Conservation (phyloP, 2,888 invertebrate genomes). For the Amphimallon solstitiale region DNA sequence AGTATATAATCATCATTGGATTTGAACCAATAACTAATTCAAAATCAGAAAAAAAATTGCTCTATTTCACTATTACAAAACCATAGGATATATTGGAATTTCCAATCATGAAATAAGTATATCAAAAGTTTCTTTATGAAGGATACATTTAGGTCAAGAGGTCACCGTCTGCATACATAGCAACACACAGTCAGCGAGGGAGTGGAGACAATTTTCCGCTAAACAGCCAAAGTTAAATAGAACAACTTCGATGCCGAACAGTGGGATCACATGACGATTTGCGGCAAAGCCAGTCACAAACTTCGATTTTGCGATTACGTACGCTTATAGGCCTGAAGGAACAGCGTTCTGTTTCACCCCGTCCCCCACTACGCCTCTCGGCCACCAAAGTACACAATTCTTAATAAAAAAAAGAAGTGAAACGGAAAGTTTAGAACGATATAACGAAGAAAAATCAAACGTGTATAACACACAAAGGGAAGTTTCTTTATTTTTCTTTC, state of each 20-base stretch:
- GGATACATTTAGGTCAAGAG: slow-evolving; percentile 15
- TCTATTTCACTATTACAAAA: too few species aligned
- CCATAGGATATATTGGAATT: too few species aligned
- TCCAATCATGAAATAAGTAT: not conserved
- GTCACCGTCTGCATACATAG: not conserved
- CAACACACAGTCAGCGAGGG: not conserved
- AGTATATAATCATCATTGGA: too few species aligned
- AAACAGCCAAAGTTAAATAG: slow-evolving; percentile 38
- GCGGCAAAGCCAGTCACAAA: not conserved
- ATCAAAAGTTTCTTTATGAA: slow-evolving; percentile 14
- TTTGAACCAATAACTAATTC: too few species aligned
- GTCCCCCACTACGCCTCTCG: too few species aligned
- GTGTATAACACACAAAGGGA: not conserved
- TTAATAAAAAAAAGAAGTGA: not conserved
- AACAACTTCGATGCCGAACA: slow-evolving; percentile 29
- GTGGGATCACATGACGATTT: slow-evolving; percentile 13
- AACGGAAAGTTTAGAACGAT: slow-evolving; percentile 17
- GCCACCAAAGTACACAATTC: too few species aligned
- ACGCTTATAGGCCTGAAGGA: too few species aligned
- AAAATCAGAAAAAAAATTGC: too few species aligned
- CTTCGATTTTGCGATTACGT: not conserved
- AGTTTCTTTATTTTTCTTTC: not conserved
- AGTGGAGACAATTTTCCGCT: slow-evolving; percentile 22
- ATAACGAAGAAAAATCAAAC: slow-evolving; percentile 10
- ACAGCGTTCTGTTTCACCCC: too few species aligned